Conservation (phyloP, 2,888 invertebrate genomes). For the Cordilura impudica region DNA sequence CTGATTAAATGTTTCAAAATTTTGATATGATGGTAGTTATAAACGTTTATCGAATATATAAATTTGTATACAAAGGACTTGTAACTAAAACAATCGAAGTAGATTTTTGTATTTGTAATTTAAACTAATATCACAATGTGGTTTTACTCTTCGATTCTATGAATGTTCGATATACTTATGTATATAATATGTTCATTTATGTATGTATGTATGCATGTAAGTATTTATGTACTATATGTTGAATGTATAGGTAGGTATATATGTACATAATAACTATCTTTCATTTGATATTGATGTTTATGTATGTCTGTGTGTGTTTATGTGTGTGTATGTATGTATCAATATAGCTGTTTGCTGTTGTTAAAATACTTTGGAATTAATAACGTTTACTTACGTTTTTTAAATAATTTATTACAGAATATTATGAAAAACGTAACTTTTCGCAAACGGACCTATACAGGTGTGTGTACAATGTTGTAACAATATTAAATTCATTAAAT, state of each 20-base stretch:
- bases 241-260: background rate
- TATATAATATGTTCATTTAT: background rate
- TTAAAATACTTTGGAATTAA: conserved; percentile 20
- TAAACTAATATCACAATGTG: no score
- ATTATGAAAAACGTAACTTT: conserved; percentile 63
- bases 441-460: conserved; percentile 62
- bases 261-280: background rate
- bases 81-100: no score
- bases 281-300: background rate
- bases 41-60: no score
- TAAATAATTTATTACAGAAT: conserved; percentile 62
- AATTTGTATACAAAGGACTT: no score
- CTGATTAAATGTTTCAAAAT: no score
- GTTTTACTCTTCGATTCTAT: no score
- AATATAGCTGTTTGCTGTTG: conserved; percentile 1
- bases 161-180: no score
- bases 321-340: background rate
- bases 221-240: background rate
- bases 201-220: background rate
- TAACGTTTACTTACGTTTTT: conserved; percentile 60
- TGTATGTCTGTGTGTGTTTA: background rate
- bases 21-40: no score
- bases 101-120: no score
- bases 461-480: conserved; percentile 39
- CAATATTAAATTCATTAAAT: conserved; percentile 35